Conservation (phyloP, 1,140 invertebrate species). For the Araneus ventricosus region DNA sequence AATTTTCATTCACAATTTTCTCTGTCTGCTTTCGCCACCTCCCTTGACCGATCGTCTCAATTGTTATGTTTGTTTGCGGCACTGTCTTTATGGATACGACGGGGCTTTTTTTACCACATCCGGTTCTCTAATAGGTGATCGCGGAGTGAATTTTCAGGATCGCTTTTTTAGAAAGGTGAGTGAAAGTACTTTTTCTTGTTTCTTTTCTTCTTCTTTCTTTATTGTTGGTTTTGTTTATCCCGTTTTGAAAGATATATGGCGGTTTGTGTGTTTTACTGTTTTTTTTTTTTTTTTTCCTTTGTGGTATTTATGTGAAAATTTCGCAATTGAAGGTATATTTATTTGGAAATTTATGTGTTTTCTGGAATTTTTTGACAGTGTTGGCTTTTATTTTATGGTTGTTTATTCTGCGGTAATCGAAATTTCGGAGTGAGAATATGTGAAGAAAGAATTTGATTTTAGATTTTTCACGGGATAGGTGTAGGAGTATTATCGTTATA, state of each 20-base stretch:
- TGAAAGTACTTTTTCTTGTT: neutral
- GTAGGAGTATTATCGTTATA: no score
- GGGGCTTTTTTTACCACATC: neutral
- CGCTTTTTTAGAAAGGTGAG: neutral
- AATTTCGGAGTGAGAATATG: no score
- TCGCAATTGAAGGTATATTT: no score
- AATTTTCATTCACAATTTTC: constrained; percentile 63
- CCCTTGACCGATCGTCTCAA: neutral
- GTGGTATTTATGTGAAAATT: no score
- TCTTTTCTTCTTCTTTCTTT: neutral
- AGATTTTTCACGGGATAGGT: no score
- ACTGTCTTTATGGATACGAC: neutral
- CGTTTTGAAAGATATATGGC: neutral
- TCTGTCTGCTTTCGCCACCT: neutral
- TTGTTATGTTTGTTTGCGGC: constrained; percentile 10
- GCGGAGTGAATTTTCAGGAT: neutral
- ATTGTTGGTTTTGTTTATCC: neutral
- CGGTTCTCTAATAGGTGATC: neutral
- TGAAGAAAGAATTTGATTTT: no score
- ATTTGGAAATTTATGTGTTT: neutral
- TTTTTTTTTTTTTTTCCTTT: neutral
- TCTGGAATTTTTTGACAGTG: neutral
- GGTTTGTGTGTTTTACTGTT: neutral
- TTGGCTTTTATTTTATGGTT: no score
- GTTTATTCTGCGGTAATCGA: no score